phyloP scores from a whole-genome alignment of 2,113 vertebrate genomes.

The Tamias sibiricus region DNA sequence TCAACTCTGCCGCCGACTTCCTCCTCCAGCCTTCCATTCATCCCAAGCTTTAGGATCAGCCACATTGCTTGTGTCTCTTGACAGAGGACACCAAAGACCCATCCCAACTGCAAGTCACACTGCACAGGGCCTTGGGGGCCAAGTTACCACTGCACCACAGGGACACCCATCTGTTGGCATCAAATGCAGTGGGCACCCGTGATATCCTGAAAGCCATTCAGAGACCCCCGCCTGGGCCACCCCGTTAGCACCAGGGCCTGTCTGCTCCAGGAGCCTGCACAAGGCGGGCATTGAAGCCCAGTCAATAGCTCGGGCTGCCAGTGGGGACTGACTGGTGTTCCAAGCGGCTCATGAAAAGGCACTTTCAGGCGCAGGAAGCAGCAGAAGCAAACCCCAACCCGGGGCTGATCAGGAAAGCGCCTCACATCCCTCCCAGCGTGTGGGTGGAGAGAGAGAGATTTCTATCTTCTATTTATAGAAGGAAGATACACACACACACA shows the following conservation, averaged over 20 bases:
- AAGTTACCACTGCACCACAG: not conserved
- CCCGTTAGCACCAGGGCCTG: not conserved
- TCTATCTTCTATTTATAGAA: constrained; percentile 75
- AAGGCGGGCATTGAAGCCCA: constrained; percentile 21
- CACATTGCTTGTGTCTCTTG: not conserved
- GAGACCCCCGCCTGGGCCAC: not conserved
- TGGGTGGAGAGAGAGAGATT: not conserved
- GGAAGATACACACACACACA: not conserved
- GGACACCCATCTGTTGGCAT: not conserved
- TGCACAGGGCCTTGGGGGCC: not conserved
- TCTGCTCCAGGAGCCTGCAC: not conserved
- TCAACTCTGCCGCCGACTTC: not conserved
- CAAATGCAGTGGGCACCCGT: not conserved
- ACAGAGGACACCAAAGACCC: not conserved
- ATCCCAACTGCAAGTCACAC: not conserved
- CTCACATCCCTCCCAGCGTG: constrained; percentile 49
- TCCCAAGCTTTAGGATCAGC: not conserved
- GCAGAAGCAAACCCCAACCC: not conserved
- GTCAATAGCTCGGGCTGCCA: constrained; percentile 54
- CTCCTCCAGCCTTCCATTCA: not conserved
- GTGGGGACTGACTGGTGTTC: not conserved
- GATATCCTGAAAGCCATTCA: not conserved
- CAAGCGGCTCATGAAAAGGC: constrained; percentile 49
- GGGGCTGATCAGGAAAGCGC: not conserved
- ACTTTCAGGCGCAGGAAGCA: constrained; percentile 43